These are phyloP conservation scores for Callosobruchus maculatus DNA, from an alignment of 2,888 invertebrate species.

Conservation along the genomic window DNA sequence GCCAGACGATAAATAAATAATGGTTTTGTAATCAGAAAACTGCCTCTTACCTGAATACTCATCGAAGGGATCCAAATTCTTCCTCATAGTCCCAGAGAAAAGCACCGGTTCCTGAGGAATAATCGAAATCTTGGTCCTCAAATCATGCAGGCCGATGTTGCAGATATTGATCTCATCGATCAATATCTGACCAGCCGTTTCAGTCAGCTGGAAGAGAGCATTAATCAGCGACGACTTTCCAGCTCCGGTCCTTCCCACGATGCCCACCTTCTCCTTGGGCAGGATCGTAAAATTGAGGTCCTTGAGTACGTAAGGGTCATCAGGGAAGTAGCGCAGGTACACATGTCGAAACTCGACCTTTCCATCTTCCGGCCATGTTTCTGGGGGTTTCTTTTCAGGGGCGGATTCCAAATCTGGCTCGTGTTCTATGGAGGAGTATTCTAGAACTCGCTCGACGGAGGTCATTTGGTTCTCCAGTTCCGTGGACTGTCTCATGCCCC, in stretches of 20 bases:
- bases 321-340: constrained; percentile 56
- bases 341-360: constrained; percentile 66
- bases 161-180: constrained; percentile 60
- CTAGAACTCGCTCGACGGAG: constrained; percentile 78
- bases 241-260: constrained; percentile 81
- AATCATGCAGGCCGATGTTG: constrained; percentile 51
- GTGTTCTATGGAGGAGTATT: constrained; percentile 42
- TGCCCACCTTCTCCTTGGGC: constrained; percentile 70
- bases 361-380: constrained; percentile 71
- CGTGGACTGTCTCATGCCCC: constrained; percentile 70
- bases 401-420: constrained; percentile 53
- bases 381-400: constrained; percentile 64
- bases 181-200: constrained; percentile 54
- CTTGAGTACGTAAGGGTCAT: constrained; percentile 73
- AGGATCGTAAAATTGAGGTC: constrained; percentile 65
- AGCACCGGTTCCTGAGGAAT: constrained; percentile 63
- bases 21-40: no score
- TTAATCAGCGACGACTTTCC: constrained; percentile 69
- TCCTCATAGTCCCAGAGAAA: constrained; percentile 79
- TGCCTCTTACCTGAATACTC: constrained; percentile 58
- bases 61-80: constrained; percentile 88
- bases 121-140: constrained; percentile 55
- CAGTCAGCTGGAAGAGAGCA: constrained; percentile 65
- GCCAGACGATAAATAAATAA: no score
- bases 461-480: constrained; percentile 74